These are phyloP conservation scores for Melanostoma scalare DNA, from an alignment of 2,888 invertebrate species.

Conservation along the genomic window DNA sequence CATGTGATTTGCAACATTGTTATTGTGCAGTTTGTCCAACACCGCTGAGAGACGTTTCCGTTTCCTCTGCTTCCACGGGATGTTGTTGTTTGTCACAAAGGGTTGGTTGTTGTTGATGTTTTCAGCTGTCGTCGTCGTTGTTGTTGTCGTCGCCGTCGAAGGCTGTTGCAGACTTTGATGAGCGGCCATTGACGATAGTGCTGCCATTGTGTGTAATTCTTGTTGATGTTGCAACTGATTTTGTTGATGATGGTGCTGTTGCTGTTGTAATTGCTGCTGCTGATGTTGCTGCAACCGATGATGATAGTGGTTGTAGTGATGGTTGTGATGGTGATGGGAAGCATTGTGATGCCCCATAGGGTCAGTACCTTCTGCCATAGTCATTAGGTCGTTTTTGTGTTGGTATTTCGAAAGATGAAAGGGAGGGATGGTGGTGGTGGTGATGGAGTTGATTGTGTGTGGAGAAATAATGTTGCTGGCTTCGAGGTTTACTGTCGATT, in stretches of 20 bases:
- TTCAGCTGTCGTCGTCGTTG: slow-evolving; percentile 66
- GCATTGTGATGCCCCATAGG: slow-evolving; percentile 84
- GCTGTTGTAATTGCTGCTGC: slow-evolving; percentile 75
- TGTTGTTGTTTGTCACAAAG: slow-evolving; percentile 85
- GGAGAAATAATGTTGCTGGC: slow-evolving; percentile 8
- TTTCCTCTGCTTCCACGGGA: slow-evolving; percentile 87
- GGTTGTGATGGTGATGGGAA: slow-evolving; percentile 79
- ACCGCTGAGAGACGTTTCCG: slow-evolving; percentile 91
- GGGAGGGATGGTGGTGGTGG: slow-evolving; percentile 50
- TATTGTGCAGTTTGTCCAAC: slow-evolving; percentile 87
- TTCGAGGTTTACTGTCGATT: background rate
- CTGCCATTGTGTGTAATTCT: slow-evolving; percentile 79
- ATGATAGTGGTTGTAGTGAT: slow-evolving; percentile 73
- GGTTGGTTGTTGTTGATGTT: slow-evolving; percentile 84
- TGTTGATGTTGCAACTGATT: slow-evolving; percentile 76
- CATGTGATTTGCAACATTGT: slow-evolving; percentile 81
- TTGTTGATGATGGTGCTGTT: slow-evolving; percentile 75
- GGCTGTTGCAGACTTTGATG: slow-evolving; percentile 57
- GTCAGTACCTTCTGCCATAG: slow-evolving; percentile 88
- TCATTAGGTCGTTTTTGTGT: slow-evolving; percentile 84
- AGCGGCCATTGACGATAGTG: slow-evolving; percentile 60
- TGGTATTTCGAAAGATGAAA: slow-evolving; percentile 54
- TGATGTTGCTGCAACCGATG: slow-evolving; percentile 75
- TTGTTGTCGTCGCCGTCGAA: slow-evolving; percentile 42
- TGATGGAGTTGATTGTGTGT: slow-evolving; percentile 6